A percentile compares a stretch with the other conserved stretches of the same genome.
phyloP scores from a whole-genome alignment of 2,888 invertebrate genomes.

The Latrodectus hesperus region DNA sequence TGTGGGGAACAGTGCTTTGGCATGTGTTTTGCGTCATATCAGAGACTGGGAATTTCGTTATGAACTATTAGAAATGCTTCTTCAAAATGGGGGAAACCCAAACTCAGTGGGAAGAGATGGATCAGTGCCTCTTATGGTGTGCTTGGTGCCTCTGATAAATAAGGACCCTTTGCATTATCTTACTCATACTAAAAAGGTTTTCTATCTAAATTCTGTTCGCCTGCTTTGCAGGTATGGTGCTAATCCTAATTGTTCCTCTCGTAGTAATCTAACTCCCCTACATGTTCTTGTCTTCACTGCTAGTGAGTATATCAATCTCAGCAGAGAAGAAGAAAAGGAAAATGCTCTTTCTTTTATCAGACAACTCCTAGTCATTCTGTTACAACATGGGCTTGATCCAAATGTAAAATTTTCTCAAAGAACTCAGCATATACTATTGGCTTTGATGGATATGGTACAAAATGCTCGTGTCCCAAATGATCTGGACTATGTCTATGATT shows the following conservation, averaged over 20 bases:
- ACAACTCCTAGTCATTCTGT: constrained; percentile 80
- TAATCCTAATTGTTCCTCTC: constrained; percentile 81
- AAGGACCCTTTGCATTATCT: constrained; percentile 84
- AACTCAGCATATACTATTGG: constrained; percentile 83
- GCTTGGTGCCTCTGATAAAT: constrained; percentile 84
- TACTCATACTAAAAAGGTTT: constrained; percentile 84
- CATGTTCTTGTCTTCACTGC: constrained; percentile 84
- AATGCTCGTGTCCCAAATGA: constrained; percentile 82
- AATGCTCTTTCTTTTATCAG: constrained; percentile 80
- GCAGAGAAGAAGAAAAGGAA: constrained; percentile 80
- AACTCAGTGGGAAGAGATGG: constrained; percentile 84
- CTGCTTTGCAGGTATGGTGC: constrained; percentile 83
- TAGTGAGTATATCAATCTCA: constrained; percentile 82
- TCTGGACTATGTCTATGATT: constrained; percentile 82
- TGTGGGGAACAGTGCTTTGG: constrained; percentile 81
- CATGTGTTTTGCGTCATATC: constrained; percentile 82
- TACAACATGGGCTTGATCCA: constrained; percentile 82
- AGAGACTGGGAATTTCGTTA: constrained; percentile 82
- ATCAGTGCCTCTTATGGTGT: constrained; percentile 84
- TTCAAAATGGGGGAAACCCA: constrained; percentile 80
- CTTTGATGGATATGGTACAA: constrained; percentile 80
- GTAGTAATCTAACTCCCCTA: constrained; percentile 81
- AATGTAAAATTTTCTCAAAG: constrained; percentile 78
- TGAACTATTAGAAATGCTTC: constrained; percentile 79
- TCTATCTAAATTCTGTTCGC: constrained; percentile 83